These are phyloP conservation scores for Morbakka virulenta DNA, from an alignment of 30 jellyfish, hydroid and myxozoan genomes.

Conservation along the genomic window DNA sequence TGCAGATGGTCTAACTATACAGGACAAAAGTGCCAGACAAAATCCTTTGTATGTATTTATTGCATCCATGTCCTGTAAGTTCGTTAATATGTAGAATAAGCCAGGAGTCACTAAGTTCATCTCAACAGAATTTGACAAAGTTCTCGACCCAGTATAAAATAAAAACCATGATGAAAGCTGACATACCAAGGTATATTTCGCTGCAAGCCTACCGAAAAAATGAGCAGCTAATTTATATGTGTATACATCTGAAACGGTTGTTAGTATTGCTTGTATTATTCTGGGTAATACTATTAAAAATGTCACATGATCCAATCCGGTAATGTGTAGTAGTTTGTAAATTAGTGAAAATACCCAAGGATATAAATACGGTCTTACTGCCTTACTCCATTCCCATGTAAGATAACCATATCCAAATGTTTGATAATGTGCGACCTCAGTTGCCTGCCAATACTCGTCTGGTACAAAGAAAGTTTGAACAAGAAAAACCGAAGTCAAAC, in stretches of 20 bases:
- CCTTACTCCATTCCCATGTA: conserved; percentile 85
- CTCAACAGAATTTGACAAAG: conserved; percentile 72
- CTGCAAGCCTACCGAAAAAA: conserved; percentile 14
- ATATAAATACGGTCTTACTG: conserved; percentile 52
- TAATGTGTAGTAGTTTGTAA: conserved; percentile 6
- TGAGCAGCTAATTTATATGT: conserved; percentile 5
- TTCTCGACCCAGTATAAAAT: conserved; percentile 75
- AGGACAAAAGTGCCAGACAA: neutral
- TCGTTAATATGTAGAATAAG: conserved; percentile 2
- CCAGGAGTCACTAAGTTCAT: conserved; percentile 71
- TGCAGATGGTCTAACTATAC: conserved; percentile 73
- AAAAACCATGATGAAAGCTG: conserved; percentile 78
- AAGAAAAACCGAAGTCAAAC: conserved; percentile 52
- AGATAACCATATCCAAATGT: conserved; percentile 82
- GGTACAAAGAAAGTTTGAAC: conserved; percentile 74
- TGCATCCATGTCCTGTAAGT: neutral
- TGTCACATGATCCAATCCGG: conserved; percentile 9
- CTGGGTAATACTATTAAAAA: conserved; percentile 46
- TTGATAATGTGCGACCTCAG: conserved; percentile 71
- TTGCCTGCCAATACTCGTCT: conserved; percentile 89
- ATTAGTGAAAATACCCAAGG: conserved; percentile 44
- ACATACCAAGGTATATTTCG: conserved; percentile 21
- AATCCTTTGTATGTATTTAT: neutral
- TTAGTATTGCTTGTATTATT: conserved; percentile 55
- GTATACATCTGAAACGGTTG: conserved; percentile 31